Conservation (phyloP, 2,888 invertebrate genomes). For the Torymus auratus region DNA sequence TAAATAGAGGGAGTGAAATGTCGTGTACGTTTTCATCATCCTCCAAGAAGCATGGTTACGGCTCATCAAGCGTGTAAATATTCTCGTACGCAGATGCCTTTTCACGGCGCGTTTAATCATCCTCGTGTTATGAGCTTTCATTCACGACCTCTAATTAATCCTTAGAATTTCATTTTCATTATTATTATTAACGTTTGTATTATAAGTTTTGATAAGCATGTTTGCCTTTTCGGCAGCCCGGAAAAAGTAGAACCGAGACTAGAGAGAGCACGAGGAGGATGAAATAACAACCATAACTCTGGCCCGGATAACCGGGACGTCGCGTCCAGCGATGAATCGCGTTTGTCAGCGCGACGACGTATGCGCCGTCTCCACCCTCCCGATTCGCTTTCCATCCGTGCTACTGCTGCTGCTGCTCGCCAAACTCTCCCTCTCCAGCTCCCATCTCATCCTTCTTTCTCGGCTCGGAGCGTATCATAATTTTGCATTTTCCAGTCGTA, state of each 20-base stretch:
- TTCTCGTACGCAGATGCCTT: not conserved
- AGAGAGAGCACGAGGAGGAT: not conserved
- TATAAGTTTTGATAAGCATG: too few species aligned
- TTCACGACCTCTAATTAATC: too few species aligned
- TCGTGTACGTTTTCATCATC: not conserved
- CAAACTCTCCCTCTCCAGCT: slow-evolving; percentile 8
- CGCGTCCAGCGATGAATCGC: slow-evolving; percentile 61
- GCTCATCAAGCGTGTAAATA: slow-evolving; percentile 18
- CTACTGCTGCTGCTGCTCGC: slow-evolving; percentile 26
- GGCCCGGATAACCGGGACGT: slow-evolving; percentile 58
- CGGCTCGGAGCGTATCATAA: slow-evolving; percentile 64
- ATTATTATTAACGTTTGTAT: too few species aligned
- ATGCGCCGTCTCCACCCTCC: slow-evolving; percentile 59
- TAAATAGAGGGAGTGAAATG: slow-evolving; percentile 31
- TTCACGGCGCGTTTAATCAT: not conserved
- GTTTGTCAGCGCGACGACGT: slow-evolving; percentile 63
- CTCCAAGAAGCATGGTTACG: not conserved
- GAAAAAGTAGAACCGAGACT: not conserved
- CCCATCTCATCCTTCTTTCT: slow-evolving; percentile 34
- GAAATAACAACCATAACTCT: slow-evolving; percentile 59
- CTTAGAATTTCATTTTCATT: too few species aligned
- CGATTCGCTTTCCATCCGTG: slow-evolving; percentile 46
- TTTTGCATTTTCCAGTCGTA: slow-evolving; percentile 64
- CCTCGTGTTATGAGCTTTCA: too few species aligned
- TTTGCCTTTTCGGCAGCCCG: too few species aligned